Evolutionary conservation across 2,113 vertebrate genomes (phyloP).

Genomic region (Cariama cristata): DNA sequence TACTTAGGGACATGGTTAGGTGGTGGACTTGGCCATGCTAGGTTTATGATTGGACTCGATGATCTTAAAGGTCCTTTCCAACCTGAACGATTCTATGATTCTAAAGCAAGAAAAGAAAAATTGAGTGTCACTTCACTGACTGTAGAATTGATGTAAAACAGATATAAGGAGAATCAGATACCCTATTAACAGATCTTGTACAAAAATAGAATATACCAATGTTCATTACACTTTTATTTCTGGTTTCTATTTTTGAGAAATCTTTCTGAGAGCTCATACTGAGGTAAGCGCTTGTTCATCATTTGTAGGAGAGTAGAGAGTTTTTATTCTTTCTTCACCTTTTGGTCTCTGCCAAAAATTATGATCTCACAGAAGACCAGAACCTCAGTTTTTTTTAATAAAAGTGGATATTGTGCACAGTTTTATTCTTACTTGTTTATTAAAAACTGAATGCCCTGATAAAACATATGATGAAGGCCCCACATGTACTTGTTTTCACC

Average conservation of each 20-base stretch:
- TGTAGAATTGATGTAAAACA: not conserved
- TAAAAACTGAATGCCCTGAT: not conserved
- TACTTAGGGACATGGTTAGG: no score
- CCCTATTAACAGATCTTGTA: not conserved
- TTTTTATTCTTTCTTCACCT: conserved; percentile 26
- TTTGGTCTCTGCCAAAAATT: conserved; percentile 30
- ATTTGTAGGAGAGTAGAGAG: conserved; percentile 34
- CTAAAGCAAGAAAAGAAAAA: not conserved
- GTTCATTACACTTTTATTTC: not conserved
- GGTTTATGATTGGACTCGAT: no score
- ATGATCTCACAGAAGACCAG: not conserved
- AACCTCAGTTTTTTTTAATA: not conserved
- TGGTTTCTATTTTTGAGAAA: not conserved
- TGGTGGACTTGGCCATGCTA: no score
- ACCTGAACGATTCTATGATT: no score
- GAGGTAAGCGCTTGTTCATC: conserved; percentile 37
- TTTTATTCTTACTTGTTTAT: not conserved
- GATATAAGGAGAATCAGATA: not conserved
- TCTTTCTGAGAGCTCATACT: conserved; percentile 12
- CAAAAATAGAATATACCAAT: not conserved
- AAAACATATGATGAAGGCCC: not conserved
- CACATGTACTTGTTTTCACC: not conserved
- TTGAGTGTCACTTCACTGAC: not conserved
- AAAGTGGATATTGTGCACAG: not conserved
- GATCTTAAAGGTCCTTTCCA: no score